phyloP scores from a whole-genome alignment of 1,140 invertebrate genomes.

The Leptoteleia sp. region DNA sequence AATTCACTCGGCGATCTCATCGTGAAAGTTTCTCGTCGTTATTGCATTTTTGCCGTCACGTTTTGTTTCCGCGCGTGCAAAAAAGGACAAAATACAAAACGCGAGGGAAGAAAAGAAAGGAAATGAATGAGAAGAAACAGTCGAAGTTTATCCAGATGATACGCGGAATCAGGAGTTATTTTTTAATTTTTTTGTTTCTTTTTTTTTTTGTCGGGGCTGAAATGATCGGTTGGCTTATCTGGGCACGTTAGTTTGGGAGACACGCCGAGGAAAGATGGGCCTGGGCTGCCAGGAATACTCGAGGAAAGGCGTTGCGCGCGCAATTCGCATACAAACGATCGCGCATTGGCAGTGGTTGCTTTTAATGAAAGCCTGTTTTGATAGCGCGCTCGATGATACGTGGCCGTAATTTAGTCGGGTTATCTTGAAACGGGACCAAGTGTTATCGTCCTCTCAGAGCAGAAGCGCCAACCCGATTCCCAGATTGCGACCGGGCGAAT shows the following conservation, averaged over 20 bases:
- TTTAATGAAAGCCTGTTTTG: slow-evolving; percentile 64
- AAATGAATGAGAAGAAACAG: too few species aligned
- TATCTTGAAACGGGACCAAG: slow-evolving; percentile 54
- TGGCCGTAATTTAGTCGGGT: slow-evolving; percentile 55
- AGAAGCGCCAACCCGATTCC: slow-evolving; percentile 53
- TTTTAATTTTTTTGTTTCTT: too few species aligned
- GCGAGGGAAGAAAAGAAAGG: too few species aligned
- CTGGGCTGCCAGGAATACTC: slow-evolving; percentile 18
- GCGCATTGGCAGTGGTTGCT: slow-evolving; percentile 35
- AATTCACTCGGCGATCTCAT: slow-evolving; percentile 17
- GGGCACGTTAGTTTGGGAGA: slow-evolving; percentile 40
- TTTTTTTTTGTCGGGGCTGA: slow-evolving; percentile 8
- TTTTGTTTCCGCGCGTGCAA: slow-evolving; percentile 12
- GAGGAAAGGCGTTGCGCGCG: slow-evolving; percentile 24
- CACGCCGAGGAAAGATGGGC: not conserved
- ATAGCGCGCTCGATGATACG: slow-evolving; percentile 47
- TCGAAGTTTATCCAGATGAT: slow-evolving; percentile 18
- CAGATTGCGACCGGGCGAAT: slow-evolving; percentile 34
- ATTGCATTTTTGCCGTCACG: slow-evolving; percentile 1
- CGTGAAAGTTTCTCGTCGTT: slow-evolving; percentile 18
- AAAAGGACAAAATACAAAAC: too few species aligned
- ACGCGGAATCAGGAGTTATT: slow-evolving; percentile 20
- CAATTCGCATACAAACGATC: slow-evolving; percentile 62
- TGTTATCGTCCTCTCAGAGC: slow-evolving; percentile 51
- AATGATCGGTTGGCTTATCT: slow-evolving; percentile 46